Conservation (phyloP, 1,140 invertebrate genomes). For the Trissolcus basalis region DNA sequence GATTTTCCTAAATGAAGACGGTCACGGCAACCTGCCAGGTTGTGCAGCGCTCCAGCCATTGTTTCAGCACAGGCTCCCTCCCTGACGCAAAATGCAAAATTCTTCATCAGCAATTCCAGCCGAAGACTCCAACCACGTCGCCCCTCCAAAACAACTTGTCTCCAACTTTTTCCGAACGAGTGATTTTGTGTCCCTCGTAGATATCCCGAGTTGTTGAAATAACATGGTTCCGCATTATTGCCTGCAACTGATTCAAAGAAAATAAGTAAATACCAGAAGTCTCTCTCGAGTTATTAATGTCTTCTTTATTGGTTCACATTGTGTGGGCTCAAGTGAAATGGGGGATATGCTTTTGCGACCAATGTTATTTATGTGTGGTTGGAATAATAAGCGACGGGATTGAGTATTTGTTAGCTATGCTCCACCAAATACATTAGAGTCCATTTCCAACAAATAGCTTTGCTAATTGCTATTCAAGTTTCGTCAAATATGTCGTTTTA, state of each 20-base stretch:
- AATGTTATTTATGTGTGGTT: constrained; percentile 15
- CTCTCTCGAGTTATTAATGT: constrained; percentile 14
- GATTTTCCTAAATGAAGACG: constrained; percentile 58
- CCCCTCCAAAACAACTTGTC: too few species aligned
- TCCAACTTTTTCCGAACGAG: too few species aligned
- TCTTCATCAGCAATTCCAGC: too few species aligned
- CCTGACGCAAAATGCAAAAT: too few species aligned
- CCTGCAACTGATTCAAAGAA: constrained; percentile 1
- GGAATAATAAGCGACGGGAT: constrained; percentile 22
- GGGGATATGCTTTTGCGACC: not conserved
- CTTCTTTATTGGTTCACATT: constrained; percentile 14
- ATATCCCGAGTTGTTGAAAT: not conserved
- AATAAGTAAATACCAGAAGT: constrained; percentile 1
- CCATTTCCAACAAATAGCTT: too few species aligned
- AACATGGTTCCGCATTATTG: constrained; percentile 8
- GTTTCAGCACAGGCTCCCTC: constrained; percentile 29
- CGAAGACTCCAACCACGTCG: too few species aligned
- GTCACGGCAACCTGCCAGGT: constrained; percentile 49
- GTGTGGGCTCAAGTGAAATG: constrained; percentile 1
- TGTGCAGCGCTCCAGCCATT: constrained; percentile 38
- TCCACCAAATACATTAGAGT: too few species aligned
- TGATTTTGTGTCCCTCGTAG: not conserved
- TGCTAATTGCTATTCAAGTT: too few species aligned
- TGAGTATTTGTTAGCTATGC: not conserved
- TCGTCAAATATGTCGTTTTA: too few species aligned